These are phyloP conservation scores for Urocitellus parryii DNA, from an alignment of 2,113 vertebrate genomes.

Conservation along the genomic window DNA sequence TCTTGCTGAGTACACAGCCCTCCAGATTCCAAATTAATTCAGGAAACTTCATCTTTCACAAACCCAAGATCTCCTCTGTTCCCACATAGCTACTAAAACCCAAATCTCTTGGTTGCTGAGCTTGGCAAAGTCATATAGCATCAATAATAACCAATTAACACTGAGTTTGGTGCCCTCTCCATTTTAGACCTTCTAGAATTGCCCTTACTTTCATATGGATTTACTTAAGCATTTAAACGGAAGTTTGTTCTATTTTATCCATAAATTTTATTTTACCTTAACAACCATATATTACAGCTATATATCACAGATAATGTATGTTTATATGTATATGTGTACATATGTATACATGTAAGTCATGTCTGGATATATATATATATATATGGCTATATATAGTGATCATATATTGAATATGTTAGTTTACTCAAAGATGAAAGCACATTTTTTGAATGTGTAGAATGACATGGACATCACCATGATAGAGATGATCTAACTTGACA, in stretches of 20 bases:
- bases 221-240: background rate
- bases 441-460: background rate
- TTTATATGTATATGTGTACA: background rate
- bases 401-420: background rate
- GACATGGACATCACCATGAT: background rate
- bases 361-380: background rate
- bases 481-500: background rate
- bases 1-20: background rate
- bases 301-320: background rate
- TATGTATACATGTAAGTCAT: background rate
- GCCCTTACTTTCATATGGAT: background rate
- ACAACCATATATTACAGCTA: background rate
- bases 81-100: background rate
- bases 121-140: background rate
- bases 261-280: constrained; percentile 8
- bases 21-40: background rate
- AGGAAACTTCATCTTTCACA: background rate
- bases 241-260: background rate
- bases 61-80: background rate
- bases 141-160: background rate
- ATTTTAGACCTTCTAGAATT: background rate
- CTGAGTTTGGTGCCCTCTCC: background rate
- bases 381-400: background rate
- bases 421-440: background rate
- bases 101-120: background rate